A percentile compares a stretch with the other conserved stretches of the same genome.
These are phyloP conservation scores for Egretta garzetta DNA, from an alignment of 2,113 vertebrate species.

Conservation along the genomic window DNA sequence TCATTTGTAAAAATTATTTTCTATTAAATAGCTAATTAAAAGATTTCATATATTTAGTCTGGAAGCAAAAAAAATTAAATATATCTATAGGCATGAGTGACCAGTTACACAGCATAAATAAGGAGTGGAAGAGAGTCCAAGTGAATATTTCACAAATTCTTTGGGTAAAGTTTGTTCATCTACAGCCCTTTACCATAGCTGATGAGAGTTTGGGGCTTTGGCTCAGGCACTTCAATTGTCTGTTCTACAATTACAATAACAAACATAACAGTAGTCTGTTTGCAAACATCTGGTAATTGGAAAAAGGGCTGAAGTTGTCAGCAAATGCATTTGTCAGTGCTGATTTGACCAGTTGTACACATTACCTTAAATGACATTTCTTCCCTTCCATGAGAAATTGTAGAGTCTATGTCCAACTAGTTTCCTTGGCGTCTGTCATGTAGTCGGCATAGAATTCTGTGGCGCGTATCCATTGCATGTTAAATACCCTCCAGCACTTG, in stretches of 20 bases:
- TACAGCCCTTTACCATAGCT: background rate
- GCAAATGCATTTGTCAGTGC: slow-evolving; percentile 21
- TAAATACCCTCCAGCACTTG: slow-evolving; percentile 22
- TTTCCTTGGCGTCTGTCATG: slow-evolving; percentile 1
- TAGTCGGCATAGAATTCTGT: background rate
- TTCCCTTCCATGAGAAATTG: background rate
- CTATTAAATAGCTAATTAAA: background rate
- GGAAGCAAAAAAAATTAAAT: background rate
- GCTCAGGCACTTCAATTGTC: slow-evolving; percentile 36
- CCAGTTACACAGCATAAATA: background rate
- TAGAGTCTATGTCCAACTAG: background rate
- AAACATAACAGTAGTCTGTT: slow-evolving; percentile 39
- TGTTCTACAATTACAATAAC: slow-evolving; percentile 21
- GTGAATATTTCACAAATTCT: slow-evolving; percentile 7
- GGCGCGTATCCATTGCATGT: background rate
- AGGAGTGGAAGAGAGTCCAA: background rate
- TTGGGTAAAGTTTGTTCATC: background rate
- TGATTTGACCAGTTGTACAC: slow-evolving; percentile 9
- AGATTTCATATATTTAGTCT: background rate
- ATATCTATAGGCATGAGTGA: background rate
- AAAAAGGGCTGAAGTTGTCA: slow-evolving; percentile 38
- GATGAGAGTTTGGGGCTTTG: slow-evolving; percentile 4
- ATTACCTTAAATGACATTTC: slow-evolving; percentile 50
- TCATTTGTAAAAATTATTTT: background rate
- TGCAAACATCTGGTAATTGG: slow-evolving; percentile 58